These are phyloP conservation scores for Microcebus lehilahytsara DNA, from an alignment of 2,113 vertebrate species.

Conservation along the genomic window DNA sequence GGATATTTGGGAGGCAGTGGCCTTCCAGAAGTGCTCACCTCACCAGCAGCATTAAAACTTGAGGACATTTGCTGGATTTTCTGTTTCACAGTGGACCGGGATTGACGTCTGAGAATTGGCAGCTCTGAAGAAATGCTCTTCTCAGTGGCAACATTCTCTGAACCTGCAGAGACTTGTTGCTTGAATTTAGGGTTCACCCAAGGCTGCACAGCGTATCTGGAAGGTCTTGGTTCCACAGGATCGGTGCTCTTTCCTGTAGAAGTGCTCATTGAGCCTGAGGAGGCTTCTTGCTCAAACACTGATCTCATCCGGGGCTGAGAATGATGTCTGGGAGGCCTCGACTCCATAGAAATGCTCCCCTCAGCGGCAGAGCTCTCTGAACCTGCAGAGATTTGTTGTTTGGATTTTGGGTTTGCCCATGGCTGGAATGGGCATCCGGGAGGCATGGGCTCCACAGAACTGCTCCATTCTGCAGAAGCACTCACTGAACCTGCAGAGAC, in stretches of 20 bases:
- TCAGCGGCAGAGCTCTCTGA: not conserved
- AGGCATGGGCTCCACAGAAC: not conserved
- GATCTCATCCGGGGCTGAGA: not conserved
- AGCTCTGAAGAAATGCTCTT: not conserved
- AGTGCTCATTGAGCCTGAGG: slow-evolving; percentile 35
- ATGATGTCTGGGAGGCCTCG: not conserved
- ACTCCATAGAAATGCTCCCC: rapidly evolving
- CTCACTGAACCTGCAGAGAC: not conserved
- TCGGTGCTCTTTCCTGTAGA: slow-evolving; percentile 5
- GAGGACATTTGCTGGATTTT: not conserved
- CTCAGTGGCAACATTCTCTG: not conserved
- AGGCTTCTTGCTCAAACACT: slow-evolving; percentile 50
- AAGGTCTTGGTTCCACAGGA: not conserved
- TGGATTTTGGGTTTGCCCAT: not conserved
- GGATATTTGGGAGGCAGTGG: not conserved
- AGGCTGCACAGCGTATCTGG: not conserved
- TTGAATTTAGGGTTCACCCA: not conserved
- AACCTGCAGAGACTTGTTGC: not conserved
- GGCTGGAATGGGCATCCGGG: not conserved
- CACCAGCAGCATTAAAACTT: not conserved
- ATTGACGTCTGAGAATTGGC: not conserved
- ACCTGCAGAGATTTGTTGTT: not conserved
- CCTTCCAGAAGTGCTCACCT: not conserved
- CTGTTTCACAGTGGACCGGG: not conserved
- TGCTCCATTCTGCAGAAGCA: not conserved